phyloP scores from a whole-genome alignment of 2,888 invertebrate species.

The Oscheius sp. region DNA sequence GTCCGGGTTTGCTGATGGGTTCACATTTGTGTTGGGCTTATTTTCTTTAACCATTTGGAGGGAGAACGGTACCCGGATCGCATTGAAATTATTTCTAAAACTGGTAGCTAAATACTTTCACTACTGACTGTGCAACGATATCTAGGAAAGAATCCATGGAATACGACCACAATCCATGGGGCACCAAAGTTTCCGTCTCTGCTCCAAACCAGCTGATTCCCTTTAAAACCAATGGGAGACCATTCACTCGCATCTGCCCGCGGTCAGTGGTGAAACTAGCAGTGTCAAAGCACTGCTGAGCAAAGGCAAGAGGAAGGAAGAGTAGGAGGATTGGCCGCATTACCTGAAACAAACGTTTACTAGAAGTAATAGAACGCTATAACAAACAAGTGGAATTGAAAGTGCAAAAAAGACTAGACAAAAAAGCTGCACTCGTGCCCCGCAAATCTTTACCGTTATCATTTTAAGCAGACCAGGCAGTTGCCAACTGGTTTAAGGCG shows the following conservation, averaged over 20 bases:
- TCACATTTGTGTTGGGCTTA: background rate
- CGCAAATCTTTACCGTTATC: too few relatives aligned
- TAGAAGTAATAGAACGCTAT: too few relatives aligned
- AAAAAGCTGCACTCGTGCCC: too few relatives aligned
- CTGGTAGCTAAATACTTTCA: background rate
- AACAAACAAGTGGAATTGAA: too few relatives aligned
- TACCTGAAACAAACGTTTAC: too few relatives aligned
- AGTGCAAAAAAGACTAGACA: too few relatives aligned
- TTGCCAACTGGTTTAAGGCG: too few relatives aligned
- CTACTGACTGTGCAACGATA: background rate
- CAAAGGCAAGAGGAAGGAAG: too few relatives aligned
- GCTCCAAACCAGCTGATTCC: constrained; percentile 5
- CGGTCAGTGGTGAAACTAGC: background rate
- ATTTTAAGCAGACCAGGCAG: too few relatives aligned
- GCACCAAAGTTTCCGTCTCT: background rate
- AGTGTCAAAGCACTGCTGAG: background rate
- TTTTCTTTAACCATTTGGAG: background rate
- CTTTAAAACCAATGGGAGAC: background rate
- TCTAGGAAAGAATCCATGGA: constrained; percentile 3
- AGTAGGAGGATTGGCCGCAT: too few relatives aligned
- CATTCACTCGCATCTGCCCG: background rate
- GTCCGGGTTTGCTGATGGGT: background rate
- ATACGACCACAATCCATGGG: background rate
- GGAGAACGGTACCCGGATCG: background rate
- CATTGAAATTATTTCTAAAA: background rate